Conservation (phyloP, 2,113 vertebrate genomes). For the Amphilophus citrinellus region DNA sequence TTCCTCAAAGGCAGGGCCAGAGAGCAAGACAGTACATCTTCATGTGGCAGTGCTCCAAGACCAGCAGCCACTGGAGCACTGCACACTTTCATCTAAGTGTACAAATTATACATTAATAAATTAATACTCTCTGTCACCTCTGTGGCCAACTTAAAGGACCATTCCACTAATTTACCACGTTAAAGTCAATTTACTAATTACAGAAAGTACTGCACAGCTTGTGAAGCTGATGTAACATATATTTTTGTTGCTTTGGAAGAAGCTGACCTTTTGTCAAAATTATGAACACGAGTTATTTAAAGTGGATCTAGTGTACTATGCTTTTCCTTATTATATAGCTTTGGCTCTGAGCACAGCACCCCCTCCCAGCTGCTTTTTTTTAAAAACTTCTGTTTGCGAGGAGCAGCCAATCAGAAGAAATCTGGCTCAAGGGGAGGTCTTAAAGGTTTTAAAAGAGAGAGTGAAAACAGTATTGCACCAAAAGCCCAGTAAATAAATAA, state of each 20-base stretch:
- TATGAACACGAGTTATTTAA: background rate
- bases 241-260: background rate
- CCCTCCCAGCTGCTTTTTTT: background rate
- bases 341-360: background rate
- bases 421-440: background rate
- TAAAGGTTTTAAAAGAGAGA: background rate
- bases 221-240: background rate
- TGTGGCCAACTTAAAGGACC: background rate
- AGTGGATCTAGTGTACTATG: background rate
- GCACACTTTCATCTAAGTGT: background rate
- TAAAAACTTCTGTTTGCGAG: background rate
- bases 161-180: background rate
- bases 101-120: background rate
- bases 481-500: background rate
- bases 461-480: background rate
- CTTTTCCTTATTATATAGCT: background rate
- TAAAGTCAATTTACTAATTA: background rate
- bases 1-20: conserved; percentile 16
- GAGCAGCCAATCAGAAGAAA: background rate
- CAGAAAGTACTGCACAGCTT: background rate
- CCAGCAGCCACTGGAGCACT: background rate
- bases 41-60: conserved; percentile 5
- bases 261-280: background rate
- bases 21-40: conserved; percentile 21
- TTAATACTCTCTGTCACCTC: background rate